Evolutionary conservation across 2,888 invertebrate species (phyloP).

Genomic region (Druceiella hillmani): DNA sequence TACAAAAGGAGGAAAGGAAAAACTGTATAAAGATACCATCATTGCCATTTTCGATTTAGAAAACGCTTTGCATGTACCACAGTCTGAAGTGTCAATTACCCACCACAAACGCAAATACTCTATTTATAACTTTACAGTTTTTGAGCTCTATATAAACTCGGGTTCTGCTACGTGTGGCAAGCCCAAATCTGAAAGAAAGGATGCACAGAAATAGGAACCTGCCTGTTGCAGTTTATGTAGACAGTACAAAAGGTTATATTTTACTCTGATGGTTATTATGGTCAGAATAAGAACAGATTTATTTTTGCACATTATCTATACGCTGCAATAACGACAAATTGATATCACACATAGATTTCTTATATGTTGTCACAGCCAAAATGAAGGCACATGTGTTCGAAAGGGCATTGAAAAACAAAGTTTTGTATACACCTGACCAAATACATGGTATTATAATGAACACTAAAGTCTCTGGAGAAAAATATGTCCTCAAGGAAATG

Average conservation of each 20-base stretch:
- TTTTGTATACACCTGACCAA: too few relatives aligned
- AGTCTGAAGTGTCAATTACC: conserved; percentile 23
- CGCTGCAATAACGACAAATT: background rate
- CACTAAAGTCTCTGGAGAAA: too few relatives aligned
- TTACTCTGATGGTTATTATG: conserved; percentile 13
- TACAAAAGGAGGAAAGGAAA: conserved; percentile 22
- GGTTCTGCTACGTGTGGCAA: conserved; percentile 24
- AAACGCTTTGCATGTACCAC: conserved; percentile 24
- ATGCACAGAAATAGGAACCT: conserved; percentile 19
- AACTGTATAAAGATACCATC: conserved; percentile 11
- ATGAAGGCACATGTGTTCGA: conserved; percentile 2
- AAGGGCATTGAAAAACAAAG: conserved; percentile 1
- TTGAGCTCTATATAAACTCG: conserved; percentile 13
- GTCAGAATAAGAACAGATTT: conserved; percentile 14
- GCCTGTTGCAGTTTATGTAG: conserved; percentile 15
- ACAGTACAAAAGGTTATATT: conserved; percentile 9
- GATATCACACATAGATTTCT: conserved; percentile 5
- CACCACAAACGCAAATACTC: too few relatives aligned
- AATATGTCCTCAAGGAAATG: conserved; percentile 10
- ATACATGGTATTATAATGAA: too few relatives aligned
- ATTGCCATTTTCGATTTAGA: conserved; percentile 24
- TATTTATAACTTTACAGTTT: conserved; percentile 25
- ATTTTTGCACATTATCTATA: conserved; percentile 12
- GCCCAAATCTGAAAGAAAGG: conserved; percentile 20
- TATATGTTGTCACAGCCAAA: conserved; percentile 6